These are phyloP conservation scores for Hyalella azteca DNA, from an alignment of 2,888 invertebrate species.

Conservation along the genomic window DNA sequence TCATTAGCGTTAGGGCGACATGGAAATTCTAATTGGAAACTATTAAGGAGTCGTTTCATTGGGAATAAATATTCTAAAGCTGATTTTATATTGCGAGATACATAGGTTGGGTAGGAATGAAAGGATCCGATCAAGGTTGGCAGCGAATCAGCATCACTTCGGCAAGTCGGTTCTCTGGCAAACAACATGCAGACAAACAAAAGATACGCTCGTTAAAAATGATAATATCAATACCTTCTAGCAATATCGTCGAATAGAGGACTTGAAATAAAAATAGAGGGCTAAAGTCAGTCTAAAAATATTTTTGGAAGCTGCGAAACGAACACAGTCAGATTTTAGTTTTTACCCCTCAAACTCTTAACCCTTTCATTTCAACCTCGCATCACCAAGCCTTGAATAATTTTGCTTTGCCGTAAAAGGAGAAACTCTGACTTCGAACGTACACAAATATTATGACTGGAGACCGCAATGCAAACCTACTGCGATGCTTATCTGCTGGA, in stretches of 20 bases:
- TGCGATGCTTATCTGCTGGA: not conserved
- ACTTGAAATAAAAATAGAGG: not conserved
- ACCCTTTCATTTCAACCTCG: too few relatives aligned
- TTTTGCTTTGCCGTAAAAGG: not conserved
- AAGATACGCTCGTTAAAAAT: too few relatives aligned
- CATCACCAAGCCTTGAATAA: too few relatives aligned
- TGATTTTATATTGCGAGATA: too few relatives aligned
- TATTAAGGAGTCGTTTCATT: not conserved
- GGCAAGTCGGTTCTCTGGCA: not conserved
- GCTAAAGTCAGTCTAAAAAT: not conserved
- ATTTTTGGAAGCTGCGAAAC: not conserved
- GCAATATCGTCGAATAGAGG: not conserved
- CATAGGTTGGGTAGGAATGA: too few relatives aligned
- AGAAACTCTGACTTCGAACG: not conserved
- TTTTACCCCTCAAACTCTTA: too few relatives aligned
- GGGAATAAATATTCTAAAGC: not conserved
- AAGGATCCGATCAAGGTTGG: too few relatives aligned
- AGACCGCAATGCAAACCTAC: constrained; percentile 18
- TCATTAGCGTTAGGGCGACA: not conserved
- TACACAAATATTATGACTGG: constrained; percentile 23
- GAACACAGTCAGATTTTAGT: too few relatives aligned
- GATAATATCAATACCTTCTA: not conserved
- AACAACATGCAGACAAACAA: too few relatives aligned
- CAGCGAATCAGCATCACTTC: too few relatives aligned
- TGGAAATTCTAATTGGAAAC: constrained; percentile 3